These are phyloP conservation scores for Magallana gigas DNA, from an alignment of 1,140 invertebrate genomes.

Conservation along the genomic window DNA sequence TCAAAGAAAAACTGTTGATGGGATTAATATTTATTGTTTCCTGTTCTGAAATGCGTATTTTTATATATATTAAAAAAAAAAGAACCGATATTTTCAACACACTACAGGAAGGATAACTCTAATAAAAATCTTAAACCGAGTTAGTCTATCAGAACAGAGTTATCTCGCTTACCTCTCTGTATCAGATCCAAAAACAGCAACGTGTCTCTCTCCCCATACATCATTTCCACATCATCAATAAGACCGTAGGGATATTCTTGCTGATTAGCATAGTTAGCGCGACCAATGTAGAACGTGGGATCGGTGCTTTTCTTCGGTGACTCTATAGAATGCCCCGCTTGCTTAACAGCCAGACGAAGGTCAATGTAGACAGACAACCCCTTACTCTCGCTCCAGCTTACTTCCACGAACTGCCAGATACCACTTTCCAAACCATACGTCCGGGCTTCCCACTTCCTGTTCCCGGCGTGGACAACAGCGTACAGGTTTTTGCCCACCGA, in stretches of 20 bases:
- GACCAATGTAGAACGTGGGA: conserved; percentile 71
- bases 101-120: background rate
- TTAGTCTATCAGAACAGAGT: background rate
- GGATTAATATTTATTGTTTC: too few relatives aligned
- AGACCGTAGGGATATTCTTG: conserved; percentile 62
- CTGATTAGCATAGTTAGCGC: conserved; percentile 63
- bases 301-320: background rate
- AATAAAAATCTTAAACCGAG: background rate
- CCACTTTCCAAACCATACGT: conserved; percentile 60
- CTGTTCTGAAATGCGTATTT: too few relatives aligned
- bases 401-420: conserved; percentile 77
- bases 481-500: conserved; percentile 63
- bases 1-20: too few relatives aligned
- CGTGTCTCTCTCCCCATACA: conserved; percentile 69
- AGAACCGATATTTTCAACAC: too few relatives aligned
- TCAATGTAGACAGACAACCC: conserved; percentile 73
- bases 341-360: conserved; percentile 57
- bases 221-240: conserved; percentile 74
- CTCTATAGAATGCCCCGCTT: conserved; percentile 48
- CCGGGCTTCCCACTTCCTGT: conserved; percentile 60
- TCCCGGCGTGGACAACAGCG: conserved; percentile 64
- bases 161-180: conserved; percentile 69
- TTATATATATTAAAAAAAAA: too few relatives aligned
- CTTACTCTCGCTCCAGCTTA: conserved; percentile 69
- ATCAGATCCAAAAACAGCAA: conserved; percentile 72